Base-by-base conservation (phyloP, 2,797 vertebrate genomes). In the Channa striata region DNA sequence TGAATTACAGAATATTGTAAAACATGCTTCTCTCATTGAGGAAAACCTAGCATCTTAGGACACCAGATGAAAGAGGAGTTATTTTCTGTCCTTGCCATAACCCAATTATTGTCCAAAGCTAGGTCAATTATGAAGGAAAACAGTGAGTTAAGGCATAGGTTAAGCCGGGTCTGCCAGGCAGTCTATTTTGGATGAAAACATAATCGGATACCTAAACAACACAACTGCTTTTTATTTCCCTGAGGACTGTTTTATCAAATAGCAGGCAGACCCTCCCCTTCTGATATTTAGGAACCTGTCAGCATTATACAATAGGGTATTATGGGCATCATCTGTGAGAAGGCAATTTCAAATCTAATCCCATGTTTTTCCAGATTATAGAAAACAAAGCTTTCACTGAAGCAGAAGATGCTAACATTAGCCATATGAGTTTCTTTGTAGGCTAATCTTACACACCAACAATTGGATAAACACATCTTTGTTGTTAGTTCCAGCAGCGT, bases 391-490 rank as follows among this genome's bases (percentile, higher is more conserved):
- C 61, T 74, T 80, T 85, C 84, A 74, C 72, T 74, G 79, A 85
- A 87, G 85, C 83, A 81, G 73, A 68, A 68, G 80, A 89, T 85
- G 81, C 84, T 90, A 95, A 91, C 92, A 92, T 93, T 91, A 91
- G 91, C 86, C 79, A 90, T 88, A 91, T 86, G 86, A 89, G 86
- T 88, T 91, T 80, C 83, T 89, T 90, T 87, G 81, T 87, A 68
- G 78, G 78, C 70, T 91, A 93, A 94, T 92, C 90, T 85, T 89
- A 86, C 91, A 87, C 82, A 75, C 68, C 77, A 82, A 89, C 90
- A 87, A 83, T 81, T 96, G 94, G 95, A 95, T 95, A 95, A 95
- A 92, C 90, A 91, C 81, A 75, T 72, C 86, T 96, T 95, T 97
- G 95, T 97, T 96, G 94, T 95, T 93, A 94, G 93, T 94, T 93